A percentile compares a stretch with the other conserved stretches of the same genome.
phyloP scores from a whole-genome alignment of 2,888 invertebrate genomes.

The Dryomyza anilis region DNA sequence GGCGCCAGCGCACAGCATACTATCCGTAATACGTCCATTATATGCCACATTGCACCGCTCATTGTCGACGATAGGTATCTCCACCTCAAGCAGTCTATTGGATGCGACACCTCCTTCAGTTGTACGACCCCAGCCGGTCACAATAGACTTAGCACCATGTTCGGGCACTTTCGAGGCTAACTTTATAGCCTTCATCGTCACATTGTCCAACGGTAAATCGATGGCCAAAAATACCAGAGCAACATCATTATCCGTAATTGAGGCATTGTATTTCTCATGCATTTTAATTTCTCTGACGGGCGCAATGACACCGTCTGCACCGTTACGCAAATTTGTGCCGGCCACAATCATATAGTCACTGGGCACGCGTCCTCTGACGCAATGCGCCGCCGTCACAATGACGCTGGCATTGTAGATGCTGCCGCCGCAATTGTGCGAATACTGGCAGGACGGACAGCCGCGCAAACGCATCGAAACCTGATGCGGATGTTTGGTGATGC shows the following conservation, averaged over 20 bases:
- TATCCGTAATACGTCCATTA: constrained; percentile 53
- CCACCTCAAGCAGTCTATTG: constrained; percentile 43
- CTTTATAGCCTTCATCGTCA: constrained; percentile 45
- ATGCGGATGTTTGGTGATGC: constrained; percentile 45
- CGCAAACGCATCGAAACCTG: constrained; percentile 49
- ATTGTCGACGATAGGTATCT: constrained; percentile 45
- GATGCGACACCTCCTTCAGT: constrained; percentile 39
- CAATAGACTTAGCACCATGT: constrained; percentile 28
- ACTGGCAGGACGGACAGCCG: background rate
- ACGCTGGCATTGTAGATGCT: constrained; percentile 54
- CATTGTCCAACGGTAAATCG: constrained; percentile 47
- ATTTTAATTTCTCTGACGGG: constrained; percentile 61
- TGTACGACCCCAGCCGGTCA: constrained; percentile 43
- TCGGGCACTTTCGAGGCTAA: constrained; percentile 3
- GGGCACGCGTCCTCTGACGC: constrained; percentile 44
- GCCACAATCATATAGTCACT: constrained; percentile 60
- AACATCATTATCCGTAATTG: constrained; percentile 64
- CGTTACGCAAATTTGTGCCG: constrained; percentile 62
- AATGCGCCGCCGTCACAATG: constrained; percentile 62
- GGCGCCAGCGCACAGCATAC: constrained; percentile 67
- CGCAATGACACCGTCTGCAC: constrained; percentile 63
- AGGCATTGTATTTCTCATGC: constrained; percentile 62
- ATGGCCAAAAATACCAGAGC: constrained; percentile 58
- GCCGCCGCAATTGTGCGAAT: constrained; percentile 62
- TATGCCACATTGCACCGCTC: constrained; percentile 43